These are phyloP conservation scores for Cydia strobilella DNA, from an alignment of 1,140 invertebrate species.

Conservation along the genomic window DNA sequence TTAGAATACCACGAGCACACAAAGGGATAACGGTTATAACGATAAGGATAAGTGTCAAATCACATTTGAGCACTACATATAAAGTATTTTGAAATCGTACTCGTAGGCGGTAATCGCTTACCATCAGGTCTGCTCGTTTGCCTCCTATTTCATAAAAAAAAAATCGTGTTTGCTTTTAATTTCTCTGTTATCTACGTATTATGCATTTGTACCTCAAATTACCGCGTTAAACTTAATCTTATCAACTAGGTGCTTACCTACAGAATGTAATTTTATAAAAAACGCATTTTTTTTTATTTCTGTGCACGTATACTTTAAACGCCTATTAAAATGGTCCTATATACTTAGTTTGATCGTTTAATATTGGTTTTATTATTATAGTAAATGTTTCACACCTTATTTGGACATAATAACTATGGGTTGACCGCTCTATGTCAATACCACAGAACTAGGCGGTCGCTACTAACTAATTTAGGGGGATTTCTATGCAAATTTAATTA, in stretches of 20 bases:
- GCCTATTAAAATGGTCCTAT: not conserved
- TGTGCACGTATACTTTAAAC: not conserved
- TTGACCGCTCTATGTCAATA: conserved; percentile 21
- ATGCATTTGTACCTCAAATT: not conserved
- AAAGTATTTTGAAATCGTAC: too few species aligned
- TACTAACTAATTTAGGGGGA: conserved; percentile 57
- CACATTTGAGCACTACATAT: not conserved
- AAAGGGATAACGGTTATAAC: not conserved
- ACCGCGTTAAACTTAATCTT: not conserved
- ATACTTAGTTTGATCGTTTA: conserved; percentile 1
- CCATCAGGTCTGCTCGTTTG: too few species aligned
- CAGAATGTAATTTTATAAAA: not conserved
- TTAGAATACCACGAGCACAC: not conserved
- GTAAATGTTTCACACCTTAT: not conserved
- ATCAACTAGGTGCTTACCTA: conserved; percentile 5
- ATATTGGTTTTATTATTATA: not conserved
- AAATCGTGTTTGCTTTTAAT: too few species aligned
- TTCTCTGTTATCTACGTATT: too few species aligned
- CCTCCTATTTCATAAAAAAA: too few species aligned
- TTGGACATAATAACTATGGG: conserved; percentile 22
- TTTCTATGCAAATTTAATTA: conserved; percentile 72
- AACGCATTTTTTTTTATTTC: not conserved
- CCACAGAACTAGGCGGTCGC: conserved; percentile 20
- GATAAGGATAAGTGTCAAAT: not conserved
- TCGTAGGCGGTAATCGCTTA: too few species aligned